Percentiles rank a stretch among this genome's conserved stretches.
These are phyloP conservation scores for Drosophila biarmipes DNA, from an alignment of 1,140 invertebrate species.

Conservation along the genomic window DNA sequence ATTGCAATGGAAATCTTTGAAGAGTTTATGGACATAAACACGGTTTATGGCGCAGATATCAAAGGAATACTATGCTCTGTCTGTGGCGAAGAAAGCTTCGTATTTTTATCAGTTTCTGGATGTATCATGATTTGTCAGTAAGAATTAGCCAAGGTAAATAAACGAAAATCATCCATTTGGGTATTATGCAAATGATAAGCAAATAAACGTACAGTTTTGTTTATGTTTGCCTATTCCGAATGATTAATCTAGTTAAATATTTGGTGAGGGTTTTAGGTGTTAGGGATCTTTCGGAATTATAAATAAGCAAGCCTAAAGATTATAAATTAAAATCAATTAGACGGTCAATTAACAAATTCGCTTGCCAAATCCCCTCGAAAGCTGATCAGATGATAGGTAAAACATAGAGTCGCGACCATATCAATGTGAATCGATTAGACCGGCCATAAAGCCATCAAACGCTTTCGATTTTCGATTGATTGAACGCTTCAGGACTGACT, in stretches of 20 bases:
- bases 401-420: slow-evolving; percentile 12
- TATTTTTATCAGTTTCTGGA: slow-evolving; percentile 27
- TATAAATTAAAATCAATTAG: slow-evolving; percentile 11
- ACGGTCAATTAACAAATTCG: slow-evolving; percentile 11
- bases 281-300: neutral
- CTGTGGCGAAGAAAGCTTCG: slow-evolving; percentile 1
- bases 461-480: slow-evolving; percentile 52
- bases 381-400: slow-evolving; percentile 18
- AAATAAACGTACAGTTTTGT: slow-evolving; percentile 17
- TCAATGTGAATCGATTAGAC: slow-evolving; percentile 19
- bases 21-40: slow-evolving; percentile 38
- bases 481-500: slow-evolving; percentile 53
- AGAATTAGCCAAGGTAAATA: slow-evolving; percentile 18
- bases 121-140: slow-evolving; percentile 27
- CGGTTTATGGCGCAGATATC: slow-evolving; percentile 53
- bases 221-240: slow-evolving; percentile 4
- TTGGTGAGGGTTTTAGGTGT: neutral
- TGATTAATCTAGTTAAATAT: slow-evolving; percentile 31
- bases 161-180: slow-evolving; percentile 20
- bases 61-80: slow-evolving; percentile 31
- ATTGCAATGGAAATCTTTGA: slow-evolving; percentile 46
- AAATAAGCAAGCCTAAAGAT: neutral
- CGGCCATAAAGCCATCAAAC: slow-evolving; percentile 49
- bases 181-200: slow-evolving; percentile 22
- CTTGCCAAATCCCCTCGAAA: slow-evolving; percentile 2